Evolutionary conservation across 1,140 invertebrate genomes (phyloP), one percentile per base, ranked within the genome.

Genomic region (Eubasilissa regina): DNA sequence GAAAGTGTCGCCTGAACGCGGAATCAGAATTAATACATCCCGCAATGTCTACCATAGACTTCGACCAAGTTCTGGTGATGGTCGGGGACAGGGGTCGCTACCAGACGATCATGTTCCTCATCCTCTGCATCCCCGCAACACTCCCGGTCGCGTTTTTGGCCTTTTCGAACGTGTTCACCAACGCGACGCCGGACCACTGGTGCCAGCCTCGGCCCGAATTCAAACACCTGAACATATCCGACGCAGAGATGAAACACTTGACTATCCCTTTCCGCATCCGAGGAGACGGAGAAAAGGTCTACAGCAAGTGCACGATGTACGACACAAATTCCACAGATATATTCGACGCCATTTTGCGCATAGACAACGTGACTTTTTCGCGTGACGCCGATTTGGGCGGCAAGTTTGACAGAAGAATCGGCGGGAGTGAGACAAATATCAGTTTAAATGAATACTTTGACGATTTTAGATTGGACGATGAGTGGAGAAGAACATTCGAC

Each of bases 161-260:
- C 21, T 94, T 94, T 83, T 92, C 92, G 35, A 92, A 93, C 88
- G 91, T 94, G 51, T 94, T 94, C 86, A 93, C 93, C 83, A 93
- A 92, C 53, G 91, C 92, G 9, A 91, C 91, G 11, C 93, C 93
- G 10, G 90, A 93, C 8, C 93, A 94, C 83, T 94, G 92, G 92
- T 94, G 93, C 83, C 88, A 88, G 25, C 87, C 92, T n/a, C 91
- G 91, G 0, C 84, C 84, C 17, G 88, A 90, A 77, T 85, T 93
- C 21, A 88, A 91, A 21, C 86, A 86, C 70, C 76, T 91, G 21
- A 90, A 90, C 58, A 83, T 93, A 56, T 90, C 90, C 19, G 85
- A 90, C n/a, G 88, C 90, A 0, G 84, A 91, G 47, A 85, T 91
- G 9, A 90, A 90, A 70, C 87, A 88, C 21, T 84, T 92, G 12